These are phyloP conservation scores for Sipha flava DNA, from an alignment of 1,140 invertebrate genomes.

Conservation along the genomic window DNA sequence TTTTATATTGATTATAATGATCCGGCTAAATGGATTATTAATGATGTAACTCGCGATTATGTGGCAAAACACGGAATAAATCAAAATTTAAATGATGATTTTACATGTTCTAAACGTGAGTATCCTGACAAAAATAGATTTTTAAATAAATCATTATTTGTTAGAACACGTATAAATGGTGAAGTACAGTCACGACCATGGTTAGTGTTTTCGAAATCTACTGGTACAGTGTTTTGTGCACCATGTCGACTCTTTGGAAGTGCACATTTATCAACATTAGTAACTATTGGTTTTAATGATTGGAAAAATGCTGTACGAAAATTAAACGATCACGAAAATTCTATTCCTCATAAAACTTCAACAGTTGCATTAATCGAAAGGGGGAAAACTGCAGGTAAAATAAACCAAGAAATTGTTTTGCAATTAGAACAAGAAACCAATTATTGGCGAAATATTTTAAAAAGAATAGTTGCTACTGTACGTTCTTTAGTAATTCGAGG, in stretches of 20 bases:
- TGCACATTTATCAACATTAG: background rate
- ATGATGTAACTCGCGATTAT: too few relatives aligned
- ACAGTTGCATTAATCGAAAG: background rate
- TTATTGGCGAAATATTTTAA: too few relatives aligned
- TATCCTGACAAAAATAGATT: background rate
- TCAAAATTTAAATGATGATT: too few relatives aligned
- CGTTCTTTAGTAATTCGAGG: too few relatives aligned
- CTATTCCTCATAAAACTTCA: background rate
- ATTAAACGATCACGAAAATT: too few relatives aligned
- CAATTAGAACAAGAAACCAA: too few relatives aligned
- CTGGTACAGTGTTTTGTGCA: too few relatives aligned
- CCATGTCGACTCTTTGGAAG: too few relatives aligned
- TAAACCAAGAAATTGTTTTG: background rate
- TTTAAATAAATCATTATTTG: background rate
- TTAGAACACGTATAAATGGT: background rate
- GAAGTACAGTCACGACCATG: background rate
- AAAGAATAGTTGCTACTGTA: too few relatives aligned
- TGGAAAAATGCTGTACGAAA: background rate
- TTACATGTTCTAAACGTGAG: background rate
- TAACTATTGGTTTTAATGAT: background rate
- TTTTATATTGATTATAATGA: too few relatives aligned
- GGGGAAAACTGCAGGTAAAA: background rate
- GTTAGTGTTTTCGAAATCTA: background rate
- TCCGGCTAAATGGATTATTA: too few relatives aligned
- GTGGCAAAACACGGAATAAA: too few relatives aligned